Base-by-base conservation (phyloP, 92 coral and sea anemone genomes). In the Parazoanthus swiftii region DNA sequence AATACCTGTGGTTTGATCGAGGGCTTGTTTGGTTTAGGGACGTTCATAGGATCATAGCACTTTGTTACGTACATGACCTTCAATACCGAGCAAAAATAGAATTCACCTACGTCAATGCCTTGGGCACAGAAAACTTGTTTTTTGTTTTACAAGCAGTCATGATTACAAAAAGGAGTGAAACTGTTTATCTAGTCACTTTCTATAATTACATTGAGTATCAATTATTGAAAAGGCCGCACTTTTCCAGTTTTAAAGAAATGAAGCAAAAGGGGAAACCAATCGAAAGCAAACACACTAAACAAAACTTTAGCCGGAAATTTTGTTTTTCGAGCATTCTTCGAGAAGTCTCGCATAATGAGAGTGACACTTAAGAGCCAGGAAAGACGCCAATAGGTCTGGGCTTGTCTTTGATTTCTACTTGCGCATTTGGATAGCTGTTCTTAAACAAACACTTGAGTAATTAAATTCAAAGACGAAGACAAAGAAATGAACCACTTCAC, bases 1-100 rank as follows among this genome's bases (percentile, higher is more conserved):
- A 84, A 84, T 84, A 68, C 87, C 87, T 84, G 87, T 84, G 87
- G 87, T 84, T 84, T 48, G 21, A 29, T 29, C 33, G 33, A 71
- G 67, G 87, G 87, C 14, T 44, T 84, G 79, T 84, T 84, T 84
- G 44, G 87, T 71, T 84, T 43, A 72, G 48, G 23, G 66, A 63
- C 29, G 26, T 2, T 76, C 0, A 71, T 56, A 23, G 86, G 66
- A 42, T 70, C 33, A n/a, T 15, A 38, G 44, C 8, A 29, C 48
- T 84, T 70, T 84, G 43, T 26, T 33, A 84, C 87, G 87, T 74
- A 44, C 74, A 7, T 67, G 43, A 33, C 13, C 39, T 23, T 26
- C 51, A 58, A 36, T 59, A 5, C 20, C 6, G 85, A 58, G n/a
- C 33, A 54, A 80, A 58, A 80, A 25, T 80, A 54, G 73, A 58